Conservation (phyloP, 1,140 invertebrate species). For the Coelopa frigida region DNA sequence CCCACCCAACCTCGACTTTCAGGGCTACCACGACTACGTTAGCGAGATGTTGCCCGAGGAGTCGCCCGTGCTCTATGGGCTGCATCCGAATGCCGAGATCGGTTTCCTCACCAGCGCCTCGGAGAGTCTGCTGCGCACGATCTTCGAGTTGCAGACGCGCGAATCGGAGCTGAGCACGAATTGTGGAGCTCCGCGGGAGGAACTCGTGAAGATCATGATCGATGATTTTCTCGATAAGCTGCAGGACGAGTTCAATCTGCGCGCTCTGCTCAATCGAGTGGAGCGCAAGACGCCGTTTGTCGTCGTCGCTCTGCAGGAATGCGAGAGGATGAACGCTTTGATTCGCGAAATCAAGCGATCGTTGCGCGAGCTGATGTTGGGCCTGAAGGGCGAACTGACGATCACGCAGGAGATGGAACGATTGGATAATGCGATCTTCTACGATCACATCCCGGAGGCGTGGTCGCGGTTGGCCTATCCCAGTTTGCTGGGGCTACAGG, state of each 20-base stretch:
- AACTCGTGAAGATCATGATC: conserved; percentile 74
- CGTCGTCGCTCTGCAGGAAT: conserved; percentile 92
- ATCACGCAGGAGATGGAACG: conserved; percentile 92
- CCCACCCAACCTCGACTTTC: conserved; percentile 82
- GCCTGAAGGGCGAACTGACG: conserved; percentile 88
- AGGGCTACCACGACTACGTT: conserved; percentile 82
- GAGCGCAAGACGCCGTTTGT: conserved; percentile 89
- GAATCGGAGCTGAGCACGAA: conserved; percentile 70
- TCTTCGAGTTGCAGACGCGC: conserved; percentile 88
- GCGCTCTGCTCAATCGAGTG: conserved; percentile 78
- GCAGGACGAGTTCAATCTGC: conserved; percentile 82
- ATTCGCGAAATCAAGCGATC: conserved; percentile 75
- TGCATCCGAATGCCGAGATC: conserved; percentile 95
- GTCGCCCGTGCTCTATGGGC: conserved; percentile 82
- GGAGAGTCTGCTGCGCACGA: conserved; percentile 79
- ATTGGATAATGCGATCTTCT: conserved; percentile 73
- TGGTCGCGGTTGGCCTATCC: conserved; percentile 87
- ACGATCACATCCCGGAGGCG: conserved; percentile 75
- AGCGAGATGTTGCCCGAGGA: conserved; percentile 81
- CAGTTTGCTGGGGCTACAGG: conserved; percentile 69
- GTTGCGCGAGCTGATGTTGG: conserved; percentile 77
- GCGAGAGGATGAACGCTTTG: conserved; percentile 88
- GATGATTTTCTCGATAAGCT: conserved; percentile 88
- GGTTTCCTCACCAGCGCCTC: conserved; percentile 83
- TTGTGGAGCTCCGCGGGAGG: conserved; percentile 69